These are phyloP conservation scores for Acanthosepion pharaonis DNA, from an alignment of 2,888 invertebrate species.

Conservation along the genomic window DNA sequence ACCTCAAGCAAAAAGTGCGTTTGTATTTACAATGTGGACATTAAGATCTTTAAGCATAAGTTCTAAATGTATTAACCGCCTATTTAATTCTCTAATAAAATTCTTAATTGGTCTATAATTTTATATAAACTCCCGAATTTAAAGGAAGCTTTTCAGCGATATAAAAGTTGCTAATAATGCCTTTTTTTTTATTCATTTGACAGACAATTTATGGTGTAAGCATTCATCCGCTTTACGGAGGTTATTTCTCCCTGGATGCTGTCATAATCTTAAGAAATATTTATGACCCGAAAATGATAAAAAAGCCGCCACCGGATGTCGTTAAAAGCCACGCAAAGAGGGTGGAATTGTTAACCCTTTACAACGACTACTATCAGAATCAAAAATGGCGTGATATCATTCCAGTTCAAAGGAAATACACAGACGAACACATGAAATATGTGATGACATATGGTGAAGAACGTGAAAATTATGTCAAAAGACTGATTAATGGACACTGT, in stretches of 20 bases:
- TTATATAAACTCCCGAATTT: no score
- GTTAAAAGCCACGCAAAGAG: slow-evolving; percentile 62
- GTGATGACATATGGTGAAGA: background rate
- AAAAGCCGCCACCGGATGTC: slow-evolving; percentile 61
- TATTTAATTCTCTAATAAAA: no score
- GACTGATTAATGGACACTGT: background rate
- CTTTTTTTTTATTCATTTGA: slow-evolving; percentile 65
- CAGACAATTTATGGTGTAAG: slow-evolving; percentile 76
- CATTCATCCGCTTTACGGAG: slow-evolving; percentile 77
- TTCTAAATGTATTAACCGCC: no score
- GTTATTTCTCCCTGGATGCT: slow-evolving; percentile 77
- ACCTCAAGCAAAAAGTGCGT: no score
- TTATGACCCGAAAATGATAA: slow-evolving; percentile 60
- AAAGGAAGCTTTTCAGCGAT: no score
- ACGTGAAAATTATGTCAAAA: background rate
- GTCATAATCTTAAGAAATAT: slow-evolving; percentile 74
- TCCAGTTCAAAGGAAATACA: slow-evolving; percentile 71
- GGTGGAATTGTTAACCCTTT: slow-evolving; percentile 74
- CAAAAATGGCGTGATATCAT: slow-evolving; percentile 75
- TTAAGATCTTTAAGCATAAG: no score
- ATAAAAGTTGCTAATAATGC: no score
- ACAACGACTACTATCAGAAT: slow-evolving; percentile 77
- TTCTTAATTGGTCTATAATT: no score
- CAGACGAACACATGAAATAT: slow-evolving; percentile 74
- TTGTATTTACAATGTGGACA: no score